Evolutionary conservation across 2,113 vertebrate genomes (phyloP).

Genomic region (Ceyx margarethae): DNA sequence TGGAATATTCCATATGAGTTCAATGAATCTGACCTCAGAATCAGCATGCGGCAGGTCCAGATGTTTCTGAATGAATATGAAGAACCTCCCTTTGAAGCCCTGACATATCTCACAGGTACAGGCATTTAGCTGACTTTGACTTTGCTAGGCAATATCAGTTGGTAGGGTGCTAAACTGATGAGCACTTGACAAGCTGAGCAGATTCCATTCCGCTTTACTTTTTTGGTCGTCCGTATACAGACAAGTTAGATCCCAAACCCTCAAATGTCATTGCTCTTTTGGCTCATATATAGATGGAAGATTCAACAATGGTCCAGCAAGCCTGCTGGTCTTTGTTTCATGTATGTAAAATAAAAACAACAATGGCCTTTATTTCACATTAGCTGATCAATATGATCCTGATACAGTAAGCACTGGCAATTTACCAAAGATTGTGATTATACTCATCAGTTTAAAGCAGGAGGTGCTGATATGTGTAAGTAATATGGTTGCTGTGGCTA

Average conservation of each 20-base stretch:
- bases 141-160: not conserved
- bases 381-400: not conserved
- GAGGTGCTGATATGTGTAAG: not conserved
- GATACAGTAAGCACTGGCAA: not conserved
- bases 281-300: not conserved
- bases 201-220: not conserved
- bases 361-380: not conserved
- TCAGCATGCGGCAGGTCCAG: constrained; percentile 90
- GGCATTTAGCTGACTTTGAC: no score
- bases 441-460: not conserved
- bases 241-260: not conserved
- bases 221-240: not conserved
- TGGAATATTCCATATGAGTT: constrained; percentile 98
- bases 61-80: constrained; percentile 94
- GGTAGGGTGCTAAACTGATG: not conserved
- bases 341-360: not conserved
- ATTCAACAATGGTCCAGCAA: not conserved
- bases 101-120: constrained; percentile 90
- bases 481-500: not conserved
- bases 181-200: not conserved
- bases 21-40: constrained; percentile 90
- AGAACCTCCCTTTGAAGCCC: constrained; percentile 86
- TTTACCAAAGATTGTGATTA: not conserved
- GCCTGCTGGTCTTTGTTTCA: not conserved
- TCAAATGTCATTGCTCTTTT: not conserved